Evolutionary conservation across 2,888 invertebrate species (phyloP).

Genomic region (Patella caerulea): DNA sequence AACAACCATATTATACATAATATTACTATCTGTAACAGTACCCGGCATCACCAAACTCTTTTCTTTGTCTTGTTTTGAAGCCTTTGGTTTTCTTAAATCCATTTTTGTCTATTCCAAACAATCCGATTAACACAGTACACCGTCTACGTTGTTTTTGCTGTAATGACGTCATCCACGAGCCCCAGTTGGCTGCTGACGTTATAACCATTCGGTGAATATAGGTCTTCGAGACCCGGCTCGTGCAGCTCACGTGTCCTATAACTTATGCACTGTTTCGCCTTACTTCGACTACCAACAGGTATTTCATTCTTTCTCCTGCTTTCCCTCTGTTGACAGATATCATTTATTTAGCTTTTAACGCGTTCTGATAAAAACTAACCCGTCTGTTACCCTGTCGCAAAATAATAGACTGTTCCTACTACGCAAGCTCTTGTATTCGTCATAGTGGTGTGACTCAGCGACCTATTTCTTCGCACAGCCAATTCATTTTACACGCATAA

Average conservation of each 20-base stretch:
- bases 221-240: too few species aligned
- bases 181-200: too few species aligned
- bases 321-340: too few species aligned
- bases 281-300: too few species aligned
- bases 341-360: constrained; percentile 5
- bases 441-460: constrained; percentile 28
- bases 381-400: not conserved
- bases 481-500: constrained; percentile 17
- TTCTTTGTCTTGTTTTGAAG: not conserved
- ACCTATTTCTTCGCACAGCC: constrained; percentile 20
- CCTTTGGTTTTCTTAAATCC: constrained; percentile 6
- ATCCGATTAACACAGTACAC: too few species aligned
- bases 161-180: too few species aligned
- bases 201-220: too few species aligned
- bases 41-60: not conserved
- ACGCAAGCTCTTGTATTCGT: constrained; percentile 29
- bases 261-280: too few species aligned
- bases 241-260: too few species aligned
- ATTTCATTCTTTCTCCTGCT: too few species aligned
- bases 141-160: too few species aligned
- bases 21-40: constrained; percentile 25
- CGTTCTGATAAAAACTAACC: not conserved
- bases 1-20: constrained; percentile 32
- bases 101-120: not conserved
- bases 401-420: constrained; percentile 21